Percentiles rank a stretch among this genome's conserved stretches.
Conservation (phyloP, 2,113 vertebrate genomes). For the Nycticebus coucang region DNA sequence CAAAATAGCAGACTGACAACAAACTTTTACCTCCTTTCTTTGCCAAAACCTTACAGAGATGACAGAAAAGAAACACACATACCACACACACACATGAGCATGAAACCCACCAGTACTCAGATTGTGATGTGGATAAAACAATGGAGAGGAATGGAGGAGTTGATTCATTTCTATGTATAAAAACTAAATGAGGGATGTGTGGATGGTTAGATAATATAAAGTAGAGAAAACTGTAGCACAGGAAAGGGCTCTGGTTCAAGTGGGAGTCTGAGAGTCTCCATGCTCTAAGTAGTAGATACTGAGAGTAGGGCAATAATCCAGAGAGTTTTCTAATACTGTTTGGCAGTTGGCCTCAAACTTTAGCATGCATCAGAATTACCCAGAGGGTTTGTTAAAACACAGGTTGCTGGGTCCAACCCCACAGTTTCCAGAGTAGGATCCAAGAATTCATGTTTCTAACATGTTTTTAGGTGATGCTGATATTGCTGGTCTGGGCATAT, state of each 20-base stretch:
- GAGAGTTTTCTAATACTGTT: not conserved
- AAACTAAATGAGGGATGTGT: not conserved
- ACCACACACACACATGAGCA: not conserved
- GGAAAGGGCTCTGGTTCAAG: not conserved
- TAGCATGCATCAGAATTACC: not conserved
- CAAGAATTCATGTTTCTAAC: conserved; percentile 12
- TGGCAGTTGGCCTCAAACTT: not conserved
- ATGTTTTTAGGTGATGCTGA: not conserved
- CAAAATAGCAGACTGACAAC: conserved; percentile 5
- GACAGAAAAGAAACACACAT: not conserved
- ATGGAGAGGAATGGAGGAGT: not conserved
- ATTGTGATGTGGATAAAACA: not conserved
- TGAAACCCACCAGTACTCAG: not conserved
- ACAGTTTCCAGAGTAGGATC: not conserved
- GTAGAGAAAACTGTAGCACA: not conserved
- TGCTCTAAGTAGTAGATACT: not conserved
- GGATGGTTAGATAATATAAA: not conserved
- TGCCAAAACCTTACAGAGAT: not conserved
- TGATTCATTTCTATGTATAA: conserved; percentile 19
- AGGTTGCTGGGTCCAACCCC: not conserved
- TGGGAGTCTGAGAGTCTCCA: not conserved
- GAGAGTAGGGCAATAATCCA: not conserved
- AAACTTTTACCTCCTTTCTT: not conserved
- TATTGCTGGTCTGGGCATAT: not conserved
- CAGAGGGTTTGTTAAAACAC: not conserved